A percentile compares a stretch with the other conserved stretches of the same genome.
These are phyloP conservation scores for Pimephales promelas DNA, from an alignment of 2,113 vertebrate genomes.

Conservation along the genomic window DNA sequence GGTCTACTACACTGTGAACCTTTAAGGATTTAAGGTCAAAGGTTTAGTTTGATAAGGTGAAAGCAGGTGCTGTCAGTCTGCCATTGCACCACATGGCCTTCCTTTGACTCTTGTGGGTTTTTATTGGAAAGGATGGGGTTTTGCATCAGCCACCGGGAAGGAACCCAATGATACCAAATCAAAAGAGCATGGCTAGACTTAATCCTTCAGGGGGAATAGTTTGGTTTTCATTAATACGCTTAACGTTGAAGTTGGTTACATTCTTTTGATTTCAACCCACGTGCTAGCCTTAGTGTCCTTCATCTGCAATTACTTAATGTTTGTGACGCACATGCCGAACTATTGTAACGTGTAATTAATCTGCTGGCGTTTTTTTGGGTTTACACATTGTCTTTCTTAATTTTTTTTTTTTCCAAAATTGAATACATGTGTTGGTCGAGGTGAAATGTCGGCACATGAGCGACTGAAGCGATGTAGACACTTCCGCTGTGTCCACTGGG, in stretches of 20 bases:
- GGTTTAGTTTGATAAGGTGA: not conserved
- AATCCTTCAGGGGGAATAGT: slow-evolving; percentile 13
- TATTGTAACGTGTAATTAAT: slow-evolving; percentile 69
- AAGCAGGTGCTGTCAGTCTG: slow-evolving; percentile 15
- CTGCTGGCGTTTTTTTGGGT: slow-evolving; percentile 69
- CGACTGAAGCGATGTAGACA: slow-evolving; percentile 46
- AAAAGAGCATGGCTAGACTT: slow-evolving; percentile 35
- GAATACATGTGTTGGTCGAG: slow-evolving; percentile 67
- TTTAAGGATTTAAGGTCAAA: not conserved
- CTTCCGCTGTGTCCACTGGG: slow-evolving; percentile 39
- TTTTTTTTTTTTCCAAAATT: slow-evolving; percentile 65
- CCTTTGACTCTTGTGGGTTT: slow-evolving; percentile 32
- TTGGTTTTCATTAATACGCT: slow-evolving; percentile 47
- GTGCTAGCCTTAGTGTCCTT: slow-evolving; percentile 58
- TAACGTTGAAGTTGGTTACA: slow-evolving; percentile 30
- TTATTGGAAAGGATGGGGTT: slow-evolving; percentile 46
- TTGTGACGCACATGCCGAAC: slow-evolving; percentile 72
- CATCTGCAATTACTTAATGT: slow-evolving; percentile 75
- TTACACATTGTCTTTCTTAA: slow-evolving; percentile 57
- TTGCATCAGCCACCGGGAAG: slow-evolving; percentile 38
- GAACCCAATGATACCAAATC: slow-evolving; percentile 41
- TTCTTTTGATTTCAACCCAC: slow-evolving; percentile 69
- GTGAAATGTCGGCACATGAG: slow-evolving; percentile 53
- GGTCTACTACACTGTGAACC: not conserved
- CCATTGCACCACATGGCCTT: slow-evolving; percentile 26